These are phyloP conservation scores for Rhopilema esculentum DNA, from an alignment of 30 jellyfish, hydroid and myxozoan genomes.

Conservation along the genomic window DNA sequence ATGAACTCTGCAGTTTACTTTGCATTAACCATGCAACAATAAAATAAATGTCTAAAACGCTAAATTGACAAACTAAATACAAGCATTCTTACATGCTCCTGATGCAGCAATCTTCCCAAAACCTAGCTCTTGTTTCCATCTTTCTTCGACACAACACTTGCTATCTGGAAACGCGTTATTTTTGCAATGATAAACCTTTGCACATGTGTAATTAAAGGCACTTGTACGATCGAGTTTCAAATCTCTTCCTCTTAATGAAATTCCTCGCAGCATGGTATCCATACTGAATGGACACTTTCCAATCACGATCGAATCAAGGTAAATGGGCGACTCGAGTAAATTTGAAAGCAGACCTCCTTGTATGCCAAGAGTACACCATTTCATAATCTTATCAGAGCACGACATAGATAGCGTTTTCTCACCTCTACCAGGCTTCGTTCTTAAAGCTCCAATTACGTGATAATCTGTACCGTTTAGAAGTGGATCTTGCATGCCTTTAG, in stretches of 20 bases:
- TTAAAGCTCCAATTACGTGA: conserved; percentile 77
- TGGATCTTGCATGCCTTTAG: conserved; percentile 86
- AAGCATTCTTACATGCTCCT: conserved; percentile 69
- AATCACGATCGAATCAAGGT: conserved; percentile 61
- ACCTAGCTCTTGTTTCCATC: conserved; percentile 13
- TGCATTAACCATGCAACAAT: background rate
- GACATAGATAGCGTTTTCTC: conserved; percentile 89
- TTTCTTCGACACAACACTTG: conserved; percentile 39
- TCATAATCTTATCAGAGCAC: conserved; percentile 89
- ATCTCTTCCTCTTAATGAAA: conserved; percentile 72
- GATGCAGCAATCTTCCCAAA: conserved; percentile 70
- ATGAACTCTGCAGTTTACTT: too few species aligned
- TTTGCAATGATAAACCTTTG: conserved; percentile 46
- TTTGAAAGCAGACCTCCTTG: conserved; percentile 86
- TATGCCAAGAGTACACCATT: conserved; percentile 93
- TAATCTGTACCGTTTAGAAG: conserved; percentile 65
- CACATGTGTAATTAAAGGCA: background rate
- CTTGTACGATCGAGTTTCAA: background rate
- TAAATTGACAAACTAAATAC: background rate
- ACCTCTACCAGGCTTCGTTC: conserved; percentile 95
- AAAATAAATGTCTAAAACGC: too few species aligned
- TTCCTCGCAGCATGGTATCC: conserved; percentile 70
- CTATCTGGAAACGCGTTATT: conserved; percentile 55
- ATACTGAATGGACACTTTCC: conserved; percentile 66
- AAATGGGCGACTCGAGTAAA: conserved; percentile 53